These are phyloP conservation scores for Enteromius unitaeniatus DNA, from an alignment of 2,797 vertebrate species.

Conservation along the genomic window DNA sequence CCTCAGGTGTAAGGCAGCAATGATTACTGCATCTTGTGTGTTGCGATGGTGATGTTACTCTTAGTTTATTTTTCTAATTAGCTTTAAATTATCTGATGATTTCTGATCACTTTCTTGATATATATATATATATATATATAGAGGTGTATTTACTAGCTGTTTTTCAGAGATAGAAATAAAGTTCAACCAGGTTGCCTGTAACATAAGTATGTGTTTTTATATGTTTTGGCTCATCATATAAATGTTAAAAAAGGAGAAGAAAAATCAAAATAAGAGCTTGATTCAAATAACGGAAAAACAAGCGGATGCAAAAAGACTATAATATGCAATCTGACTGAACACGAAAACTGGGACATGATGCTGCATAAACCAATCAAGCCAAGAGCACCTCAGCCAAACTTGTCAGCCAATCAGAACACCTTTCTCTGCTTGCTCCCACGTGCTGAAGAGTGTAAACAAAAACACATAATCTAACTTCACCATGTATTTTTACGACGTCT, in stretches of 20 bases:
- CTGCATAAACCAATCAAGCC: background rate
- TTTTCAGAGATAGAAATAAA: background rate
- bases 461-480: background rate
- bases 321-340: background rate
- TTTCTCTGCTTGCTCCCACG: background rate
- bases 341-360: background rate
- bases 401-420: background rate
- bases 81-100: background rate
- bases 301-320: background rate
- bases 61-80: background rate
- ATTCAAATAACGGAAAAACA: background rate
- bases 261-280: background rate
- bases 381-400: background rate
- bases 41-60: constrained; percentile 26
- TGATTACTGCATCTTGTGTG: constrained; percentile 11
- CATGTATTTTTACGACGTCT: background rate
- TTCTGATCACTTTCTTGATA: background rate
- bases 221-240: background rate
- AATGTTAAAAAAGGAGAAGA: background rate
- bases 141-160: background rate
- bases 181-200: background rate
- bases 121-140: background rate
- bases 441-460: background rate
- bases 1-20: constrained; percentile 25
- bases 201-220: background rate